Percentiles rank a stretch among this genome's conserved stretches.
Conservation (phyloP, 2,113 vertebrate species). For the Thamnophis sirtalis region DNA sequence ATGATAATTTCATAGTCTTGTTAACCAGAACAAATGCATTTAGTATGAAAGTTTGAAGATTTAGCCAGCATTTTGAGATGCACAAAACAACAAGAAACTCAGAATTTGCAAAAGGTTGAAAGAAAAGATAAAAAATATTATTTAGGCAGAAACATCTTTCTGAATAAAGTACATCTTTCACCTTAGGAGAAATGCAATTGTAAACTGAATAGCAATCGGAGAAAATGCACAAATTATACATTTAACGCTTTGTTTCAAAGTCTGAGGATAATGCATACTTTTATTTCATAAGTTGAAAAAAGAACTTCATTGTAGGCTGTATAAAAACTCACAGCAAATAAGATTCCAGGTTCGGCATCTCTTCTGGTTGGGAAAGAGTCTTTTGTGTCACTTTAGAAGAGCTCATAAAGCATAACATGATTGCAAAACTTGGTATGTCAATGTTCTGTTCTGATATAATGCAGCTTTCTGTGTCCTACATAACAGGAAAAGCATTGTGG, state of each 20-base stretch:
- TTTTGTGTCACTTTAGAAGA: neutral
- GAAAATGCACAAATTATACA: neutral
- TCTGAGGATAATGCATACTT: neutral
- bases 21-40: neutral
- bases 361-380: neutral
- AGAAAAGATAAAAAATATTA: neutral
- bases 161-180: neutral
- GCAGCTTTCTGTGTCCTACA: neutral
- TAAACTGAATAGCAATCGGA: neutral
- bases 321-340: neutral
- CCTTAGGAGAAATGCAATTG: neutral
- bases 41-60: neutral
- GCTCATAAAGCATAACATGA: neutral
- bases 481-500: neutral
- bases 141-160: neutral
- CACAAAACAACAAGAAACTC: neutral
- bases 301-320: neutral
- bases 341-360: neutral
- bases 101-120: neutral
- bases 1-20: neutral
- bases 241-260: neutral
- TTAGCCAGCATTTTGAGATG: neutral
- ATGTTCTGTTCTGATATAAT: neutral
- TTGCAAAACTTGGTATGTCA: neutral
- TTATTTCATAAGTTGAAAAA: neutral